phyloP scores from a whole-genome alignment of 2,888 invertebrate species.

The Drepana falcataria region DNA sequence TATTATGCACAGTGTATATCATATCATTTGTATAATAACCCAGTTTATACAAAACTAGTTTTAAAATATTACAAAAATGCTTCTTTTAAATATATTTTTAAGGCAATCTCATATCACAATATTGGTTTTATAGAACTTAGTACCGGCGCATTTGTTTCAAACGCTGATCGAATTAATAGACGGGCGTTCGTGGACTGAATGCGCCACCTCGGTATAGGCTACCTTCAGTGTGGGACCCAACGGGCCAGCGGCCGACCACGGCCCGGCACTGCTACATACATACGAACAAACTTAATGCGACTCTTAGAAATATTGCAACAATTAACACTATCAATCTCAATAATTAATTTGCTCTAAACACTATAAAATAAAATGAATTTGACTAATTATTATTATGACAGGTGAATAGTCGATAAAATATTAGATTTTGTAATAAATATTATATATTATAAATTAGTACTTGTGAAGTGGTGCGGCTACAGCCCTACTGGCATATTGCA shows the following conservation, averaged over 20 bases:
- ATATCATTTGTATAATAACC: slow-evolving; percentile 20
- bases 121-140: slow-evolving; percentile 29
- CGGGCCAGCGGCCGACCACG: too few relatives aligned
- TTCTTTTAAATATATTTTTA: slow-evolving; percentile 26
- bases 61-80: slow-evolving; percentile 12
- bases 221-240: too few relatives aligned
- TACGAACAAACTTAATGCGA: slow-evolving; percentile 34
- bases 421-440: slow-evolving; percentile 9
- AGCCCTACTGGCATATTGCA: slow-evolving; percentile 7
- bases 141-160: slow-evolving; percentile 11
- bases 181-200: neutral
- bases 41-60: slow-evolving; percentile 3
- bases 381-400: slow-evolving; percentile 69
- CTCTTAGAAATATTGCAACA: slow-evolving; percentile 49
- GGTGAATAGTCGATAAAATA: slow-evolving; percentile 28
- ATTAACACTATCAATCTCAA: slow-evolving; percentile 57
- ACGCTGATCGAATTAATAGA: slow-evolving; percentile 2
- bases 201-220: slow-evolving; percentile 17
- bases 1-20: slow-evolving; percentile 41
- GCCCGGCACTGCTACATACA: slow-evolving; percentile 26
- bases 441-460: slow-evolving; percentile 23
- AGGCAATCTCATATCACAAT: slow-evolving; percentile 70
- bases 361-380: slow-evolving; percentile 48
- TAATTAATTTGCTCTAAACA: slow-evolving; percentile 39
- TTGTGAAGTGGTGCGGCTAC: slow-evolving; percentile 33